Evolutionary conservation across 2,888 invertebrate genomes (phyloP).

Genomic region (Trissolcus brochymenae): DNA sequence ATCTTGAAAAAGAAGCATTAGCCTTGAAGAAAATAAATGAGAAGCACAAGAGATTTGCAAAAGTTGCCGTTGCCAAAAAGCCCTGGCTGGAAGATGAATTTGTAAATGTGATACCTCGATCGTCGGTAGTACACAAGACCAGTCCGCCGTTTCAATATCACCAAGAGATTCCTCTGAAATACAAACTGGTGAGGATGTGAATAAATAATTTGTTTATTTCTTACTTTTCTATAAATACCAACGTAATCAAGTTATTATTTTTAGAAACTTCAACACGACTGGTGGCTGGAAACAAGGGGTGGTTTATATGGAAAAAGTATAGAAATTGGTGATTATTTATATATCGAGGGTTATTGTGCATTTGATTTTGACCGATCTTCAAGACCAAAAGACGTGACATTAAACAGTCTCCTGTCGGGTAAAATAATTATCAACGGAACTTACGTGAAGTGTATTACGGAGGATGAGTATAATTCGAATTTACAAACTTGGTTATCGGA

Average conservation of each 20-base stretch:
- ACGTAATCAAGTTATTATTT: conserved; percentile 1
- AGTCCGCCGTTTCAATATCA: conserved; percentile 43
- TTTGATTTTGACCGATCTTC: conserved; percentile 44
- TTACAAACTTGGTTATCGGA: conserved; percentile 31
- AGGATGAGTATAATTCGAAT: conserved; percentile 37
- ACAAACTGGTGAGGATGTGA: conserved; percentile 26
- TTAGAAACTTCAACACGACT: conserved; percentile 51
- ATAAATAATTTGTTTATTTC: neutral
- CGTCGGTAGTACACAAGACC: conserved; percentile 11
- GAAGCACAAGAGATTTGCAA: conserved; percentile 37
- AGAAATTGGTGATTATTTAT: conserved; percentile 49
- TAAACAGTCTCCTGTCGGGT: conserved; percentile 19
- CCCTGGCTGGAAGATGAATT: conserved; percentile 29
- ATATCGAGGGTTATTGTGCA: conserved; percentile 49
- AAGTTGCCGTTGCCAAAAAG: conserved; percentile 33
- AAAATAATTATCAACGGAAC: conserved; percentile 48
- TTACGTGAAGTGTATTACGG: conserved; percentile 32
- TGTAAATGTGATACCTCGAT: conserved; percentile 6
- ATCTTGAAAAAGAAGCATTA: conserved; percentile 11
- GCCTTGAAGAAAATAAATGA: conserved; percentile 31
- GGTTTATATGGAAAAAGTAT: conserved; percentile 47
- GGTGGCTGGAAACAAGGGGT: conserved; percentile 49
- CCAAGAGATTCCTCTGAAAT: conserved; percentile 41
- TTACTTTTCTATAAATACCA: neutral
- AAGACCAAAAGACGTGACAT: conserved; percentile 27